Evolutionary conservation across 2,797 vertebrate genomes (phyloP).

Genomic region (Tympanoctomys barrerae): DNA sequence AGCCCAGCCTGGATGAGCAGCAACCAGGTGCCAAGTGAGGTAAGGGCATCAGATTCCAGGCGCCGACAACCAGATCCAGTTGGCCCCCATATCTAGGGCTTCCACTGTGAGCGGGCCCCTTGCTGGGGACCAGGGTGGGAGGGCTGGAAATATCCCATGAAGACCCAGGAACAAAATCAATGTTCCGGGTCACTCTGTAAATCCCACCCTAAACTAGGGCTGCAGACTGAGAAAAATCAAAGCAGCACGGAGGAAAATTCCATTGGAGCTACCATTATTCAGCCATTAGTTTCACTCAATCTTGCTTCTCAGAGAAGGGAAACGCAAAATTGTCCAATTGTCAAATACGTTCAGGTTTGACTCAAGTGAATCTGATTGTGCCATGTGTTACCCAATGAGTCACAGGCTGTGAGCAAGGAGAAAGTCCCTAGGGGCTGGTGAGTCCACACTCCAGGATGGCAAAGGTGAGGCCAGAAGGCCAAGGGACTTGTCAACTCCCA

Average conservation of each 20-base stretch:
- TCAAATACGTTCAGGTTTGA: background rate
- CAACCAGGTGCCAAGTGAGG: background rate
- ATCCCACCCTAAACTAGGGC: slow-evolving; percentile 43
- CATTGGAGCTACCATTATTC: slow-evolving; percentile 66
- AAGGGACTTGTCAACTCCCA: background rate
- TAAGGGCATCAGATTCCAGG: background rate
- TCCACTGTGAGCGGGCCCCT: background rate
- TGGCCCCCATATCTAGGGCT: background rate
- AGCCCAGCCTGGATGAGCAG: background rate
- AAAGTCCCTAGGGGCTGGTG: background rate
- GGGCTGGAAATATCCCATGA: background rate
- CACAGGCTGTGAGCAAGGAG: background rate
- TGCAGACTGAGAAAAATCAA: slow-evolving; percentile 64
- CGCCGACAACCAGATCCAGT: too few species aligned
- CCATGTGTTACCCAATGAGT: background rate
- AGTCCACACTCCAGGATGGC: background rate
- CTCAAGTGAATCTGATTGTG: slow-evolving; percentile 1
- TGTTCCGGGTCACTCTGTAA: slow-evolving; percentile 52
- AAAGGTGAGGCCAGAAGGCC: background rate
- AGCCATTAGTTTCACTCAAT: slow-evolving; percentile 48
- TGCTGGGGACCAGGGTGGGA: background rate
- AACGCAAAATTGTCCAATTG: slow-evolving; percentile 46
- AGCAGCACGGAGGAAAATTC: slow-evolving; percentile 55
- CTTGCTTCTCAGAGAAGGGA: slow-evolving; percentile 35
- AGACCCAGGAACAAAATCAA: slow-evolving; percentile 44